Conservation (phyloP, 2,113 vertebrate species). For the Ctenomys sociabilis region DNA sequence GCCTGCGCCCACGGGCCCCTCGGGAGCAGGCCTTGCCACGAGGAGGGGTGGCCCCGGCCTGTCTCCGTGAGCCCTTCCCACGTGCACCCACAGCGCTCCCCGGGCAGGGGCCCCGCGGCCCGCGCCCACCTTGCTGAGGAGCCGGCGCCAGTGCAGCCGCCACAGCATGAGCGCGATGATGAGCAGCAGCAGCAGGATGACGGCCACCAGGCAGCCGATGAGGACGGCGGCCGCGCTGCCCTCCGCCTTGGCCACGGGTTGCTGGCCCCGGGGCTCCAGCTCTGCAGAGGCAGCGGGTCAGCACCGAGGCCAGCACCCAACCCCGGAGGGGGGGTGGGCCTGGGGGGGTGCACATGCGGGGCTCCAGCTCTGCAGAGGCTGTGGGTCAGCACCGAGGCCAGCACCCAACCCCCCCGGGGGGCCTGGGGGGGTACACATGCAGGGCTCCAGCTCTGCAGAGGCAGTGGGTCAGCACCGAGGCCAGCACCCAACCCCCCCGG, state of each 20-base stretch:
- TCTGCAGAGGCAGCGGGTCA: slow-evolving; percentile 65
- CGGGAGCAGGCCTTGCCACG: neutral
- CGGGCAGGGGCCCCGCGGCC: neutral
- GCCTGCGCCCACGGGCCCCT: neutral
- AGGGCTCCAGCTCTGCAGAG: no score
- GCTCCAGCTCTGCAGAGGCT: no score
- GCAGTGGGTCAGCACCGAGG: no score
- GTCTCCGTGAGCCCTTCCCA: no score
- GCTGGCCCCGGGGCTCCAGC: slow-evolving; percentile 78
- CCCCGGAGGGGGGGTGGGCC: neutral
- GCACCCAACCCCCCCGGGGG: no score
- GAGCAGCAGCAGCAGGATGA: slow-evolving; percentile 93
- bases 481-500: no score
- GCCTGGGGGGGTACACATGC: no score
- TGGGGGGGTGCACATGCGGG: no score
- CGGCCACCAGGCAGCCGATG: slow-evolving; percentile 95
- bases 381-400: no score
- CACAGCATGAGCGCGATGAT: slow-evolving; percentile 95
- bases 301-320: neutral
- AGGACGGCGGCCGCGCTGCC: slow-evolving; percentile 93
- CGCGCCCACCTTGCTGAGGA: slow-evolving; percentile 91
- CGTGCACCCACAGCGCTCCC: neutral
- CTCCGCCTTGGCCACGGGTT: slow-evolving; percentile 92
- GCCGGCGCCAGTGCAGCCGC: slow-evolving; percentile 95
- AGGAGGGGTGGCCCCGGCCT: neutral